Evolutionary conservation across 23 tunicate genomes (phyloP), one percentile per base, ranked within the genome.

Genomic region (Corella eumyota): DNA sequence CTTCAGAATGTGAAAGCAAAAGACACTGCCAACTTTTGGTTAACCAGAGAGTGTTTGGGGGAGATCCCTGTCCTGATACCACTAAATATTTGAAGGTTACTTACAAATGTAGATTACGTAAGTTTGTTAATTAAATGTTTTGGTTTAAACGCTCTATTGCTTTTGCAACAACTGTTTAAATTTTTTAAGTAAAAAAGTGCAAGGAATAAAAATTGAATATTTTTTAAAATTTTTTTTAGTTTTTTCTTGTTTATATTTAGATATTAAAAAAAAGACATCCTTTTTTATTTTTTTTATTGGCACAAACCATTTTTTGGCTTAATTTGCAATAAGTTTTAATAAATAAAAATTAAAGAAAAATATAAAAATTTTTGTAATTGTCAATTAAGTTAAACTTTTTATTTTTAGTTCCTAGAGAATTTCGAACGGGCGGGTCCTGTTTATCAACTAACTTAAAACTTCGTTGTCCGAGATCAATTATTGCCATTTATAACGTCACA

Each of bases 41-140:
- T 49, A 79, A 85, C 51, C 60, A 65, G 17, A 58, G 75, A 1
- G 85, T 69, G 45, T 85, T 85, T 50, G 95, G 95, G 2, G 56
- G 50, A 13, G 95, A 85, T 53, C 95, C 95, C 2, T 85, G 95
- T 31, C 95, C 95, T 23, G 70, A 59, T 2, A 77, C 95, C 19
- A 69, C 79, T 34, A 77, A 85, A 37, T 85, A 85, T 49, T 63
- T 85, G 7, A 65, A 75, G 36, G 79, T 85, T 13, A 49, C 28
- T 6, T 85, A 77, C 54, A 77, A 71, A 51, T 85, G 95, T 45
- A 52, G 56, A 28, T 61, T 80, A 24, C 51, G 95, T 85, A 66
- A 76, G 95, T 65, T 63, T 11, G 22, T 53, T 53, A 25, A 58
- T 25, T 58, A 58, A 25, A 58, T 13, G 7, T 58, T 25, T 11